A percentile compares a stretch with the other conserved stretches of the same genome.
Evolutionary conservation across 1,140 invertebrate species (phyloP).

Genomic region (Eciton burchellii): DNA sequence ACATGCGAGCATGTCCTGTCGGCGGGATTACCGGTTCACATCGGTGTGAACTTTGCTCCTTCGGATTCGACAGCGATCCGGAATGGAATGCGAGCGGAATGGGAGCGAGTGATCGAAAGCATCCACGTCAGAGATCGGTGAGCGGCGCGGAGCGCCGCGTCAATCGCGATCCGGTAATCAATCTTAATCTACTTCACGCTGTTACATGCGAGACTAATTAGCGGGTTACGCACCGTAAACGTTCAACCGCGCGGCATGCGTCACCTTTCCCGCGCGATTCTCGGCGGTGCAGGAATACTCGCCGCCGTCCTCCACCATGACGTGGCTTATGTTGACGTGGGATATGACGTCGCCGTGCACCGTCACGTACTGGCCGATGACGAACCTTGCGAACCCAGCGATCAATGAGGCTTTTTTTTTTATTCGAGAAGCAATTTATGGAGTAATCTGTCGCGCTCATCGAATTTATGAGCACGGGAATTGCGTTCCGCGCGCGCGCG

Average conservation of each 20-base stretch:
- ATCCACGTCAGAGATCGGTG: slow-evolving; percentile 5
- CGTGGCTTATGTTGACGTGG: slow-evolving; percentile 94
- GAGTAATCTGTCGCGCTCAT: slow-evolving; percentile 4
- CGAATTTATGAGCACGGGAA: slow-evolving; percentile 1
- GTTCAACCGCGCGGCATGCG: slow-evolving; percentile 92
- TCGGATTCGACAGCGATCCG: no score
- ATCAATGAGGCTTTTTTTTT: slow-evolving; percentile 20
- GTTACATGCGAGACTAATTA: slow-evolving; percentile 49
- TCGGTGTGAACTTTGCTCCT: no score
- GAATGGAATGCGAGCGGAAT: no score
- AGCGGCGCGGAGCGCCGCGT: neutral
- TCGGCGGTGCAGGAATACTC: slow-evolving; percentile 93
- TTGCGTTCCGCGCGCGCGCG: no score
- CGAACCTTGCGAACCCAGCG: slow-evolving; percentile 88
- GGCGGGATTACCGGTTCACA: no score
- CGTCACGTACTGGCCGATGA: slow-evolving; percentile 93
- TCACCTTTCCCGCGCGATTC: slow-evolving; percentile 91
- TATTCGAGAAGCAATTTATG: neutral
- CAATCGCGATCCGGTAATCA: slow-evolving; percentile 2
- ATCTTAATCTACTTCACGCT: slow-evolving; percentile 31
- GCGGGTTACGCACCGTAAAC: slow-evolving; percentile 90
- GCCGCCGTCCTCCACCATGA: slow-evolving; percentile 94
- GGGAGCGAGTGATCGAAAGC: no score
- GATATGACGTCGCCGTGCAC: slow-evolving; percentile 94
- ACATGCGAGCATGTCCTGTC: no score